Conservation (phyloP, 1,140 invertebrate genomes). For the Lasaia peninsularis region DNA sequence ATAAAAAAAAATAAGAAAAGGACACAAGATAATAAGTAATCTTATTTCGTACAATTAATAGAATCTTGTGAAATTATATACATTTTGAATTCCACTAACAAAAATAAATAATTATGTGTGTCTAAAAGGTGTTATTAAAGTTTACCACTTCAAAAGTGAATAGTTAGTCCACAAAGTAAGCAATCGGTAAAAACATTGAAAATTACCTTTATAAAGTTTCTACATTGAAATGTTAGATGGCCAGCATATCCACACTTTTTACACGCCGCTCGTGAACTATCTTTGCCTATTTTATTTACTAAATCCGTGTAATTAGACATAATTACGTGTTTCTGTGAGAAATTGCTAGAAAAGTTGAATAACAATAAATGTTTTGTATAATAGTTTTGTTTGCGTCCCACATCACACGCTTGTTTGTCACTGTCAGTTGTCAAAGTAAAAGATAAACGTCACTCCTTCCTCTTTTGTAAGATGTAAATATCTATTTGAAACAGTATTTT, state of each 20-base stretch:
- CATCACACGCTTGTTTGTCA: not conserved
- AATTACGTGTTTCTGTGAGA: constrained; percentile 19
- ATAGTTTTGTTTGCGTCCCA: not conserved
- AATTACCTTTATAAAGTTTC: constrained; percentile 95
- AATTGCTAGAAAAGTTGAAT: constrained; percentile 21
- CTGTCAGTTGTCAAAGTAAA: constrained; percentile 4
- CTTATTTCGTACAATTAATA: too few species aligned
- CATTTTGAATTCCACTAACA: too few species aligned
- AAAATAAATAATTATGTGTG: too few species aligned
- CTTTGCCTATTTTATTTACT: constrained; percentile 79
- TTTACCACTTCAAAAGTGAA: too few species aligned
- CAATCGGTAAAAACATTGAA: constrained; percentile 1
- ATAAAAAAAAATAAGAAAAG: not conserved
- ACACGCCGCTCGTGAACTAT: constrained; percentile 87
- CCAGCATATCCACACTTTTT: constrained; percentile 97
- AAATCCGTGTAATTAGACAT: constrained; percentile 64
- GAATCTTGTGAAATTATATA: too few species aligned
- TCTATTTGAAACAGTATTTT: too few species aligned
- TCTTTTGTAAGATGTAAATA: too few species aligned
- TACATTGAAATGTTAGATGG: constrained; percentile 96
- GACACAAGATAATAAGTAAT: too few species aligned
- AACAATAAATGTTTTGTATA: not conserved
- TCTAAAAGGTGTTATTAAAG: too few species aligned
- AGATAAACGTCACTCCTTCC: not conserved
- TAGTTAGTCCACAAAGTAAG: too few species aligned